phyloP scores from a whole-genome alignment of 2,113 vertebrate genomes.

The Taurulus bubalis region DNA sequence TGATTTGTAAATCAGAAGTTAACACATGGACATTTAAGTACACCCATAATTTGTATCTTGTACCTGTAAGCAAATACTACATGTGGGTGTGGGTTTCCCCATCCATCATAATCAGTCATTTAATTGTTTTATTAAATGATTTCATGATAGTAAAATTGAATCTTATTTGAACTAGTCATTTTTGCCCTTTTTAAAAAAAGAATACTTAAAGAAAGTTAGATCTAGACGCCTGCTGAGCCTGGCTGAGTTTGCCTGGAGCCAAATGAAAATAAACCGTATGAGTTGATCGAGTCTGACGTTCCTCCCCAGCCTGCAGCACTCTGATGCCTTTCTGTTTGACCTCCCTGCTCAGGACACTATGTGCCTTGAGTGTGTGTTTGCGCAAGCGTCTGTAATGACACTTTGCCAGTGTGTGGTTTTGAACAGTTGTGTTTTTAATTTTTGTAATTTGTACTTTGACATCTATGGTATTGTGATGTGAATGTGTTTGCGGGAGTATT shows the following conservation, averaged over 20 bases:
- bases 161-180: constrained; percentile 41
- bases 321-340: constrained; percentile 72
- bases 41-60: neutral
- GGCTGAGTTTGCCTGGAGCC: constrained; percentile 68
- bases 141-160: constrained; percentile 19
- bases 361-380: constrained; percentile 40
- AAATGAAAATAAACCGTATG: constrained; percentile 75
- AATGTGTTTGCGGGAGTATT: neutral
- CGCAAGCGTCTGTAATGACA: neutral
- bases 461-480: neutral
- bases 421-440: neutral
- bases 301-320: constrained; percentile 63
- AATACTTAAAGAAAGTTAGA: constrained; percentile 32
- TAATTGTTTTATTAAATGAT: neutral
- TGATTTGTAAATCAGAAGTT: neutral
- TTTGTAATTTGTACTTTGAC: neutral
- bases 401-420: neutral
- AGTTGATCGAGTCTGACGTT: constrained; percentile 78
- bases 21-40: neutral
- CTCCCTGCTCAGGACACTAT: constrained; percentile 65
- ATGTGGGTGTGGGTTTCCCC: neutral
- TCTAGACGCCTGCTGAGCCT: constrained; percentile 73
- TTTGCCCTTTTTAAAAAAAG: constrained; percentile 55
- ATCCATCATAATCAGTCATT: neutral
- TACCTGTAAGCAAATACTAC: neutral